Base-by-base conservation (phyloP, 1,140 invertebrate species). In the Caenorhabditis briggsae region DNA sequence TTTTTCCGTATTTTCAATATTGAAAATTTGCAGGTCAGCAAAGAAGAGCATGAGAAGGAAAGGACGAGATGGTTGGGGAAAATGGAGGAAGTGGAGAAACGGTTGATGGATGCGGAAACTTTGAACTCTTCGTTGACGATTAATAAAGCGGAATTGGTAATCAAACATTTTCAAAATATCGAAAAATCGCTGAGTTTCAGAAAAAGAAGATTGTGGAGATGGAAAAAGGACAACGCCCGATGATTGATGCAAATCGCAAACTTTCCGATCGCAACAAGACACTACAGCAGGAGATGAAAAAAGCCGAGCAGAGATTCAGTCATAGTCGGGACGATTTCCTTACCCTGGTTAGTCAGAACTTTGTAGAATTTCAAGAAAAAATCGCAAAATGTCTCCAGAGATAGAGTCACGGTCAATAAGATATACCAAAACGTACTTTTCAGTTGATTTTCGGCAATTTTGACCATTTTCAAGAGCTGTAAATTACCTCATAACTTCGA, bases 141-240 rank as follows among this genome's bases (percentile, higher is more conserved):
- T n/a, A 89, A 90, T 33, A 92, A 91, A 82, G 91, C 91, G 70
- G 89, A 91, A 89, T 85, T 91, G 89, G 90, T 91, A 50, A n/a
- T 11, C 2, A 5, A 56, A 58, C n/a, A 12, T 5, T 48, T 46
- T 78, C 8, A 14, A 20, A 9, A 3, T 46, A 12, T 55, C 33
- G 2, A 55, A 33, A 11, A 18, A 43, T 58, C 41, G 0, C n/a
- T n/a, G n/a, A n/a, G 1, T 91, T 90, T 23, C 65, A 91, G 91
- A 91, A 91, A 56, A 89, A 92, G 83, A 91, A 91, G 65, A 91
- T 91, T 25, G 90, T 91, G 59, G 91, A 91, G 59, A 88, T 91
- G 56, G 91, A 92, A 59, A 91, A 90, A 65, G 92, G 90, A 70
- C 91, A 91, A 82, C 85, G 85, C n/a, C 91, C 91, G 8, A 46